Conservation (phyloP, 2,888 invertebrate genomes). For the Melanostoma scalare region DNA sequence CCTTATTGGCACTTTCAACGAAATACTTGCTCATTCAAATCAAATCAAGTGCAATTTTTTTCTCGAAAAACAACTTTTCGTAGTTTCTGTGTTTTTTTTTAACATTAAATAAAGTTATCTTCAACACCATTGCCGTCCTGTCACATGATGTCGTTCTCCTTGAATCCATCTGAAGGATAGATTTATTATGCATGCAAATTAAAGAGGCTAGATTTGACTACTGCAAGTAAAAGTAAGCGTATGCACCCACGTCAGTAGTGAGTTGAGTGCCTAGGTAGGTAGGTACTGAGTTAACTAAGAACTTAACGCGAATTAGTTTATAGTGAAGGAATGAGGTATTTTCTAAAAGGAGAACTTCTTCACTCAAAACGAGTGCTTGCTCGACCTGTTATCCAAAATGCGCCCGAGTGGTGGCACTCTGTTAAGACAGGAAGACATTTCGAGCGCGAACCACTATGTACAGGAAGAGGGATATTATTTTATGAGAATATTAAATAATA, state of each 20-base stretch:
- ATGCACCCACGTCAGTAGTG: slow-evolving; percentile 59
- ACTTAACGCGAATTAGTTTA: slow-evolving; percentile 70
- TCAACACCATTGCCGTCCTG: slow-evolving; percentile 19
- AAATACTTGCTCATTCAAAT: slow-evolving; percentile 68
- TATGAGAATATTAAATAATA: slow-evolving; percentile 71
- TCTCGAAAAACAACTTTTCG: slow-evolving; percentile 52
- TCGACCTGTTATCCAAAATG: slow-evolving; percentile 64
- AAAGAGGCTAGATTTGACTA: slow-evolving; percentile 72
- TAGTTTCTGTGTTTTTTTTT: slow-evolving; percentile 29
- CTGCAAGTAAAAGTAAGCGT: slow-evolving; percentile 68
- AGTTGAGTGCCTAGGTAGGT: slow-evolving; percentile 57
- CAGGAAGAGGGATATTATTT: slow-evolving; percentile 62
- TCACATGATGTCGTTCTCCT: slow-evolving; percentile 56
- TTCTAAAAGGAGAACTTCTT: slow-evolving; percentile 28
- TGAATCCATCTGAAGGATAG: slow-evolving; percentile 68
- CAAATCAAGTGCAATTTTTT: slow-evolving; percentile 71
- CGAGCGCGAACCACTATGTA: neutral
- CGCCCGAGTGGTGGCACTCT: slow-evolving; percentile 35
- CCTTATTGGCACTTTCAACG: slow-evolving; percentile 63
- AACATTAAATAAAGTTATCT: slow-evolving; percentile 1
- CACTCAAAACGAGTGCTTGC: slow-evolving; percentile 56
- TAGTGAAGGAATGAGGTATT: slow-evolving; percentile 40
- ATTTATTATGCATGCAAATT: slow-evolving; percentile 73
- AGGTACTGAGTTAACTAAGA: slow-evolving; percentile 69
- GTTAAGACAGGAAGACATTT: slow-evolving; percentile 52